Evolutionary conservation across 2,113 vertebrate genomes (phyloP).

Genomic region (Melanostigma gelatinosum): DNA sequence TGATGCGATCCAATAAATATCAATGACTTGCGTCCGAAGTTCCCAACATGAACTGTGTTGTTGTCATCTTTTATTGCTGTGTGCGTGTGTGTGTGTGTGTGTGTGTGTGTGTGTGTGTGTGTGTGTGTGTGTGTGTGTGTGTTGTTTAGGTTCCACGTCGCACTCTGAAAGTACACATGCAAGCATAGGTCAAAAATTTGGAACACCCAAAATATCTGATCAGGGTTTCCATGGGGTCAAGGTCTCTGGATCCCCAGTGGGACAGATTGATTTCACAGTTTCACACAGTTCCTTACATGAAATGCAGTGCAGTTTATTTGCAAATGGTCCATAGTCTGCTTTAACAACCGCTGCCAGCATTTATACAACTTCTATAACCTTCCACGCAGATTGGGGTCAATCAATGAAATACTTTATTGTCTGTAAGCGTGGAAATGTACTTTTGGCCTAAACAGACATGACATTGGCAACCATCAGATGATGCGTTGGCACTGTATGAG

Average conservation of each 20-base stretch:
- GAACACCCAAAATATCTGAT: neutral
- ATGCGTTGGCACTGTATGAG: neutral
- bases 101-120: neutral
- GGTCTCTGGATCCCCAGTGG: neutral
- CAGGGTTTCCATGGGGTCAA: neutral
- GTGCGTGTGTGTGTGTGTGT: constrained; percentile 11
- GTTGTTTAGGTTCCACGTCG: constrained; percentile 72
- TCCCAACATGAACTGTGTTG: constrained; percentile 53
- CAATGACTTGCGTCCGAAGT: constrained; percentile 74
- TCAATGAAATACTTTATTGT: constrained; percentile 3
- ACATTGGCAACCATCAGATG: neutral
- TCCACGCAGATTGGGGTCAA: neutral
- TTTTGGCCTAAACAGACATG: neutral
- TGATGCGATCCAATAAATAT: constrained; percentile 59
- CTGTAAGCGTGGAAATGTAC: neutral
- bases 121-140: neutral
- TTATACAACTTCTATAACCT: constrained; percentile 6
- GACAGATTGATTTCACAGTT: neutral
- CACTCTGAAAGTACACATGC: constrained; percentile 22
- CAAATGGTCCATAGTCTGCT: constrained; percentile 34
- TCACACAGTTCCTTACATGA: neutral
- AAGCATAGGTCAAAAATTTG: neutral
- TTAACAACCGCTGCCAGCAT: constrained; percentile 20
- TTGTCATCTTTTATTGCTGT: constrained; percentile 79
- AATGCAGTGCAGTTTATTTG: neutral